Percentiles rank a stretch among this genome's conserved stretches.
Evolutionary conservation across 1,140 invertebrate species (phyloP).

Genomic region (Lepidotrigona ventralis): DNA sequence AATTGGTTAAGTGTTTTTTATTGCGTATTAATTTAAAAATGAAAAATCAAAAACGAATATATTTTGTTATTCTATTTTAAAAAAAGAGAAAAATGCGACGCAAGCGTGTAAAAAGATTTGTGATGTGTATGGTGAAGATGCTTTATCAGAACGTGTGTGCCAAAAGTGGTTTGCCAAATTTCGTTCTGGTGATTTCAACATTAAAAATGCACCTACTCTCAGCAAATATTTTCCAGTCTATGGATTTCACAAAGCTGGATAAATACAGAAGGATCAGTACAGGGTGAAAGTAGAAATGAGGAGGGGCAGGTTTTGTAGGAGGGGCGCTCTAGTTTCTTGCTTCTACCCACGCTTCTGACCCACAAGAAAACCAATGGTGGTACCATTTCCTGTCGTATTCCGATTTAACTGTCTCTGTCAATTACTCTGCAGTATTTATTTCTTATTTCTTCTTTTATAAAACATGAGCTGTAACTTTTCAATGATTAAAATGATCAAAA

Average conservation of each 20-base stretch:
- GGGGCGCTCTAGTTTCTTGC: constrained; percentile 45
- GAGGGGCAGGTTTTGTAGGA: constrained; percentile 11
- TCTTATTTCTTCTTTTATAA: background rate
- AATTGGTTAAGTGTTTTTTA: too few relatives aligned
- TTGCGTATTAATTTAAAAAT: too few relatives aligned
- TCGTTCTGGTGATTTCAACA: too few relatives aligned
- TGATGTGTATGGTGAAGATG: too few relatives aligned
- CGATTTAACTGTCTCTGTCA: background rate
- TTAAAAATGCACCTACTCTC: background rate
- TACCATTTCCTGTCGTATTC: constrained; percentile 21
- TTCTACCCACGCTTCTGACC: constrained; percentile 43
- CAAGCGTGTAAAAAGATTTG: too few relatives aligned
- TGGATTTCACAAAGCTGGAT: background rate
- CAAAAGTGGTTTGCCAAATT: too few relatives aligned
- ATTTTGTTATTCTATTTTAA: too few relatives aligned
- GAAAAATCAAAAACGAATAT: too few relatives aligned
- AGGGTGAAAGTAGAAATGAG: constrained; percentile 56
- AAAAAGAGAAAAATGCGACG: too few relatives aligned
- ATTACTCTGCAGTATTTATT: background rate
- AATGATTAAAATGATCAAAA: background rate
- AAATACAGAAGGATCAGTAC: constrained; percentile 20
- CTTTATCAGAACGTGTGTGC: too few relatives aligned
- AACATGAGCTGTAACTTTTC: background rate
- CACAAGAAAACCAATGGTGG: constrained; percentile 27
- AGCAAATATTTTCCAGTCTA: constrained; percentile 1